Percentiles rank a stretch among this genome's conserved stretches.
phyloP scores from a whole-genome alignment of 2,797 vertebrate species.

The Eremophila alpestris region DNA sequence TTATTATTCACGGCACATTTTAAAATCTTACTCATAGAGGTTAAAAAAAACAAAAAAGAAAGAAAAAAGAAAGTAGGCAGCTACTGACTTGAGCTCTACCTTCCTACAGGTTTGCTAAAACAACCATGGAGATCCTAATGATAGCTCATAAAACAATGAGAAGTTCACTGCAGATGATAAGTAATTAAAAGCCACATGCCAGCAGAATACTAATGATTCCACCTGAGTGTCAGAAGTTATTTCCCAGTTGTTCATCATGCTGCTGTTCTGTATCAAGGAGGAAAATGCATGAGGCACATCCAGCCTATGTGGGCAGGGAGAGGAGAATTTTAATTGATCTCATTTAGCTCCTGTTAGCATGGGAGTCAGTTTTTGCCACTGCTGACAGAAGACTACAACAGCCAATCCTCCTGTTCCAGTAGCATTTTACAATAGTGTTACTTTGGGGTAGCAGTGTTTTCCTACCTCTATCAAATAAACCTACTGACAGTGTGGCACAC shows the following conservation, averaged over 20 bases:
- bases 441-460: not conserved
- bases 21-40: not conserved
- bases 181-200: not conserved
- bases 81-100: not conserved
- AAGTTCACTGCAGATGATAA: not conserved
- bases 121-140: not conserved
- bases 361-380: not conserved
- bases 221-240: not conserved
- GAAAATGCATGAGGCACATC: not conserved
- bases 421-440: not conserved
- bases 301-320: not conserved
- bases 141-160: not conserved
- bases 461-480: not conserved
- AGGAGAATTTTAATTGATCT: not conserved
- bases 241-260: not conserved
- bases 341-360: not conserved
- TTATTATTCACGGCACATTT: not conserved
- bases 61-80: not conserved
- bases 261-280: not conserved
- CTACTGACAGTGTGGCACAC: not conserved
- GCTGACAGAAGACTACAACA: not conserved
- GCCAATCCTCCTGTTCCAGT: not conserved
- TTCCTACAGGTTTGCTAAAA: constrained; percentile 12
- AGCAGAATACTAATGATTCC: not conserved
- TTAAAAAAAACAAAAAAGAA: not conserved